Evolutionary conservation across 2,113 vertebrate species (phyloP).

Genomic region (Steatornis caripensis): DNA sequence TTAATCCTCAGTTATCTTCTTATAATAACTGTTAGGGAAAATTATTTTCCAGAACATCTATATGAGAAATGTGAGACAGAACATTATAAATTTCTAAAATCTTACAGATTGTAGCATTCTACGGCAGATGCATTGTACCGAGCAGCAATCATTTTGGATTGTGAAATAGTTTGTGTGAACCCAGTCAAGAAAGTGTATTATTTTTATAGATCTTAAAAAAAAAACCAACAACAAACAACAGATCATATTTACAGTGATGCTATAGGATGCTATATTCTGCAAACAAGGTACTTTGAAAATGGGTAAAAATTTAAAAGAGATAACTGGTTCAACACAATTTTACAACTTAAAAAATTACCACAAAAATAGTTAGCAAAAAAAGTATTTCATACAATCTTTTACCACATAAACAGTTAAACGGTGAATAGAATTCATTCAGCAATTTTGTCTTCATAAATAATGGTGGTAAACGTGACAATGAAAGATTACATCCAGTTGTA

Average conservation of each 20-base stretch:
- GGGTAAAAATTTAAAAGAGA: not conserved
- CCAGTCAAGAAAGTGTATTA: not conserved
- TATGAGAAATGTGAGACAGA: not conserved
- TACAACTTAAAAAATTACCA: not conserved
- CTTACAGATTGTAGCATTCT: not conserved
- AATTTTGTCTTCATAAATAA: not conserved
- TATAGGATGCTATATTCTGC: not conserved
- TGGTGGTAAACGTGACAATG: not conserved
- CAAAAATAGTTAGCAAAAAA: not conserved
- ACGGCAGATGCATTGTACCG: not conserved
- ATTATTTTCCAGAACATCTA: not conserved
- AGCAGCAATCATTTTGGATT: not conserved
- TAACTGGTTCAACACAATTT: not conserved
- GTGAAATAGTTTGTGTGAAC: not conserved
- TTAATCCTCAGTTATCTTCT: not conserved
- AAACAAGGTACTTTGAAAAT: not conserved
- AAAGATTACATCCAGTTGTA: not conserved
- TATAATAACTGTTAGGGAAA: not conserved
- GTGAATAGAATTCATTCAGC: not conserved
- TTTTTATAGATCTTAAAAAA: not conserved
- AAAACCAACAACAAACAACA: too few species aligned
- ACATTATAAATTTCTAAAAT: not conserved
- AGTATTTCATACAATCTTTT: not conserved
- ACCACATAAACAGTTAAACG: not conserved
- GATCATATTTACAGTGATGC: not conserved